A percentile compares a stretch with the other conserved stretches of the same genome.
Conservation (phyloP, 2,113 vertebrate genomes). For the Acrocephalus arundinaceus region DNA sequence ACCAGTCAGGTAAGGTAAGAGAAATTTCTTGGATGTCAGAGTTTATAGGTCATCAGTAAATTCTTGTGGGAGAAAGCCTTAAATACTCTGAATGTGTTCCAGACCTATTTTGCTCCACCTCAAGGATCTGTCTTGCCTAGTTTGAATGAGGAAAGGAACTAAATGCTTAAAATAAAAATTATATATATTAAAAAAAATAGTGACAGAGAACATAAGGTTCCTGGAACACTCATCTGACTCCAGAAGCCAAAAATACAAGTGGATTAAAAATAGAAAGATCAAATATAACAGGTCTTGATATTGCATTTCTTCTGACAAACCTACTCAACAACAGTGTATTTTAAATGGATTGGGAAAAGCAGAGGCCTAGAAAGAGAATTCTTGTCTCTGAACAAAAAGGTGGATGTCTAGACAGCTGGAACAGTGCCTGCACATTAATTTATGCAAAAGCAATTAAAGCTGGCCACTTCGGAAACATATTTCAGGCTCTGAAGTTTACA, state of each 20-base stretch:
- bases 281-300: not conserved
- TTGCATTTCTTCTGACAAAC: not conserved
- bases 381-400: not conserved
- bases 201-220: not conserved
- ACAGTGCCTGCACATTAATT: not conserved
- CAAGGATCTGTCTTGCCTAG: not conserved
- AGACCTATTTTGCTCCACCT: not conserved
- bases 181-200: not conserved
- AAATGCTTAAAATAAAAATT: not conserved
- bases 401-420: slow-evolving; percentile 20
- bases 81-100: not conserved
- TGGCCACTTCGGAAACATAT: not conserved
- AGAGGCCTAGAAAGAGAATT: not conserved
- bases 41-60: not conserved
- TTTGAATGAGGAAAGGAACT: not conserved
- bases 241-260: slow-evolving; percentile 12
- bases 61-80: not conserved
- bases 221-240: not conserved
- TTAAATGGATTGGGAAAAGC: not conserved
- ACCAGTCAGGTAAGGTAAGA: not conserved
- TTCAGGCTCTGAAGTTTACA: not conserved
- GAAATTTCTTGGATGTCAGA: not conserved
- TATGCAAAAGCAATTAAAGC: not conserved
- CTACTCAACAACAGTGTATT: not conserved
- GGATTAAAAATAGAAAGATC: not conserved